Evolutionary conservation across 1,140 invertebrate species (phyloP), one percentile per base, ranked within the genome.

Genomic region (Aphidius gifuensis): DNA sequence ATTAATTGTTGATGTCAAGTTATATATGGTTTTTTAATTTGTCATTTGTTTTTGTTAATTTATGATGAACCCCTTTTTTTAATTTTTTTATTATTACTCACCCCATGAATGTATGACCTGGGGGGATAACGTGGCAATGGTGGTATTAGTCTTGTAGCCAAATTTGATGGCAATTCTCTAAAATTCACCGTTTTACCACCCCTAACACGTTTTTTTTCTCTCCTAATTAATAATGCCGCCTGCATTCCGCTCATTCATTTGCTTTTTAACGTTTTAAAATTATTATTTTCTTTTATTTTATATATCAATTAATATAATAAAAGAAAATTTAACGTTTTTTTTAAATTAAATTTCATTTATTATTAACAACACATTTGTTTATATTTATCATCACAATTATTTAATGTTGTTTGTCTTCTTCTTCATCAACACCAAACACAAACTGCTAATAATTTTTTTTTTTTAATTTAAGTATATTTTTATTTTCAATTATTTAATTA

Each of bases 201-300:
- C 85, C 86, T 86, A 74, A 87, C 82, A 81, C 90, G 87, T 81
- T 89, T 88, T 84, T 90, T 90, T 84, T 92, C 92, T 78, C 90
- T 86, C 85, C 90, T 89, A 84, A 92, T 88, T 83, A 92, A 90
- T 84, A 92, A 86, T 85, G 90, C 91, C 83, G 91, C 91, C 86
- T 92, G 91, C 90, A 92, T 92, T 81, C 87, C 88, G 85, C 75
- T 77, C 70, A 78, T 75, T 78, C 75, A 79, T 74, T 79, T 74
- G 71, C 64, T 60, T 70, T 32, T 65, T 68, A 67, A 69, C 71
- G 72, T 72, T 65, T 76, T 69, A 58, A 54, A 46, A 65, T 62
- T 43, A 58, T 62, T 59, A 59, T 62, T 23, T 43, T 39, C 9
- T 9, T 48, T 48, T 39, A 11, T 50, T 60, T 60, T 11, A 16